These are phyloP conservation scores for Glossophaga mutica DNA, from an alignment of 2,797 vertebrate genomes.

Conservation along the genomic window DNA sequence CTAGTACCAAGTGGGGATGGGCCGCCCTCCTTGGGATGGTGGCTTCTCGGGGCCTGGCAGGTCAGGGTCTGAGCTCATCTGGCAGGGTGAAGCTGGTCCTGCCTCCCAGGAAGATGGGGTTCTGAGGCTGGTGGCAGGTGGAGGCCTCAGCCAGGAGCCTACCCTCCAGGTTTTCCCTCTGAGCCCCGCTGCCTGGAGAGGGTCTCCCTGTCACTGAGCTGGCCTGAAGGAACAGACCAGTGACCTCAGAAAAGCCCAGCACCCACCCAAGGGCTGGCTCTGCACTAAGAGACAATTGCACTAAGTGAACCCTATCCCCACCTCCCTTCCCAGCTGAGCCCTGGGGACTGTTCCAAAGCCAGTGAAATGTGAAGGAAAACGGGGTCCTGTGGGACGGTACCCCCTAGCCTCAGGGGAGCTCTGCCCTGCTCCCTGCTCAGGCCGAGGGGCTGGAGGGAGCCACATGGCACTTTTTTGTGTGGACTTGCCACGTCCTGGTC, in stretches of 20 bases:
- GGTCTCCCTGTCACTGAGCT: slow-evolving; percentile 16
- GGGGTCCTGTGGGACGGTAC: not conserved
- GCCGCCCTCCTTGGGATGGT: not conserved
- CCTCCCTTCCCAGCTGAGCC: slow-evolving; percentile 64
- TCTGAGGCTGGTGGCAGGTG: slow-evolving; percentile 5
- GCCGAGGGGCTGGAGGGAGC: slow-evolving; percentile 45
- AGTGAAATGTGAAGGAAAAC: slow-evolving; percentile 71
- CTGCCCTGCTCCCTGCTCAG: not conserved
- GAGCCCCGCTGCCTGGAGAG: not conserved
- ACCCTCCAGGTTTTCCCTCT: not conserved
- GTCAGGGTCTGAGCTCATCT: slow-evolving; percentile 4
- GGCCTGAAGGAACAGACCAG: not conserved
- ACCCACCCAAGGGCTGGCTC: slow-evolving; percentile 38
- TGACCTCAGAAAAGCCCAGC: slow-evolving; percentile 36
- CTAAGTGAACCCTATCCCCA: slow-evolving; percentile 69
- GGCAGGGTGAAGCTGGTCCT: not conserved
- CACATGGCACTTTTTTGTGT: slow-evolving; percentile 68
- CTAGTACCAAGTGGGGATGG: not conserved
- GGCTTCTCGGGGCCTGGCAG: not conserved
- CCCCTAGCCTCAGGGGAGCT: slow-evolving; percentile 18
- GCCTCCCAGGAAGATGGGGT: slow-evolving; percentile 10
- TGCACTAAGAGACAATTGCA: slow-evolving; percentile 73
- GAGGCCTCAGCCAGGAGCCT: not conserved
- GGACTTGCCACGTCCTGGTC: slow-evolving; percentile 37
- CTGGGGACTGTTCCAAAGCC: slow-evolving; percentile 54